These are phyloP conservation scores for human DNA, from an alignment of 2,113 vertebrate genomes.

Conservation along the genomic window DNA sequence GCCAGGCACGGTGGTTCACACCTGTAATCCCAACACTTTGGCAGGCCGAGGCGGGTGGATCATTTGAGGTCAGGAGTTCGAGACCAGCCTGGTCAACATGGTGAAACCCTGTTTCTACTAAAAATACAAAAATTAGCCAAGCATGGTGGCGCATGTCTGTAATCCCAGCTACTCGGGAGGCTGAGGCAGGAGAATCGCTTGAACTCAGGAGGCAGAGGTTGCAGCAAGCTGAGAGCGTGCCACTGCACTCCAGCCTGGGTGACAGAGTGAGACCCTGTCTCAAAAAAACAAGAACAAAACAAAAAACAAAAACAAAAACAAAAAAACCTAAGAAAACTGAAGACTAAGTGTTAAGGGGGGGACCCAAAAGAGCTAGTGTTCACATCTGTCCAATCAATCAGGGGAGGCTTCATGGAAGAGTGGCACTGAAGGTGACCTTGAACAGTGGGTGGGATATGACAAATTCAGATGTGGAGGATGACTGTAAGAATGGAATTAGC, in stretches of 20 bases:
- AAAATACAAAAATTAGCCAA: too few species aligned
- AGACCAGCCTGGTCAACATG: too few species aligned
- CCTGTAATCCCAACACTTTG: too few species aligned
- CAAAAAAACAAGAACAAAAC: not conserved
- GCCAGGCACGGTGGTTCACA: fast-evolving
- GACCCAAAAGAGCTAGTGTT: not conserved
- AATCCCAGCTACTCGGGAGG: not conserved
- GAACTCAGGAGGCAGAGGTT: not conserved
- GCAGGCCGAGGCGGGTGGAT: too few species aligned
- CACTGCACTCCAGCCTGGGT: not conserved
- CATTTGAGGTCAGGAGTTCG: too few species aligned
- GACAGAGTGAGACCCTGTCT: not conserved
- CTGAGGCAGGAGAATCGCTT: not conserved
- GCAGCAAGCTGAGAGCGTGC: not conserved
- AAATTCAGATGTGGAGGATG: slow-evolving; percentile 35
- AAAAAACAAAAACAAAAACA: not conserved
- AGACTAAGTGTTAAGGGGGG: not conserved
- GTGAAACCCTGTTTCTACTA: too few species aligned
- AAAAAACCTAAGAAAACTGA: not conserved
- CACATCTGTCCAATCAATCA: not conserved
- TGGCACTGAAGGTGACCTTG: slow-evolving; percentile 6
- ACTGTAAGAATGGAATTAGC: slow-evolving; percentile 18
- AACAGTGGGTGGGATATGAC: not conserved
- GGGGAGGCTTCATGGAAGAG: not conserved
- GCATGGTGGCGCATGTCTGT: not conserved